These are phyloP conservation scores for Drosophila kohkoa DNA, from an alignment of 1,140 invertebrate genomes.

Conservation along the genomic window DNA sequence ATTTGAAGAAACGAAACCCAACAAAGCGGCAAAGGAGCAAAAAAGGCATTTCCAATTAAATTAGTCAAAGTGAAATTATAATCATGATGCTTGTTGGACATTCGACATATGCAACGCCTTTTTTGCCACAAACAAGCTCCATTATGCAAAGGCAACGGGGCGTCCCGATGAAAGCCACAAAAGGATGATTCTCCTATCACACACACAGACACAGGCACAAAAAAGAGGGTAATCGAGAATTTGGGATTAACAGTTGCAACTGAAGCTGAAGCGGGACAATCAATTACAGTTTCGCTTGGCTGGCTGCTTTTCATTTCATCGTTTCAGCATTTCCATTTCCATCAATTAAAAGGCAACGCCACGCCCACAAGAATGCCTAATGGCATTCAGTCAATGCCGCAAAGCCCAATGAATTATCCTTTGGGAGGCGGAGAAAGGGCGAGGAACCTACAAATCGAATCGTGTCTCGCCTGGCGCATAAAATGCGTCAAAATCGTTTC, in stretches of 20 bases:
- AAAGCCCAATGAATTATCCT: conserved; percentile 39
- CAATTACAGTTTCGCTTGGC: conserved; percentile 38
- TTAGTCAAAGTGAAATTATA: conserved; percentile 17
- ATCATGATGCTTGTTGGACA: conserved; percentile 25
- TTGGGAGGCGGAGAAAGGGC: not conserved
- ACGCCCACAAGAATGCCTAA: conserved; percentile 31
- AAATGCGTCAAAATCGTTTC: conserved; percentile 75
- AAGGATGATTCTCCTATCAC: conserved; percentile 28
- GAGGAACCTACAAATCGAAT: conserved; percentile 20
- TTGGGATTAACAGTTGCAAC: conserved; percentile 11
- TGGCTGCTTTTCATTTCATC: conserved; percentile 5
- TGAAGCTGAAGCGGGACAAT: conserved; percentile 18
- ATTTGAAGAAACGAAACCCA: conserved; percentile 23
- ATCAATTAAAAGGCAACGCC: conserved; percentile 44
- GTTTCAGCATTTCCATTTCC: conserved; percentile 9
- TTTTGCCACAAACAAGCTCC: not conserved
- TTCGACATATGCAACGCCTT: conserved; percentile 37
- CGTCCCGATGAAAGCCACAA: conserved; percentile 21
- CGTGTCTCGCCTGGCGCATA: not conserved
- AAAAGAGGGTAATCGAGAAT: conserved; percentile 25
- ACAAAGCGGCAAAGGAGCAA: not conserved
- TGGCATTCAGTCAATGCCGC: conserved; percentile 31
- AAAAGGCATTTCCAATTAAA: conserved; percentile 24
- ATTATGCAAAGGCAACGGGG: conserved; percentile 38
- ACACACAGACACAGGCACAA: not conserved